Base-by-base conservation (phyloP, 2,888 invertebrate species). In the Tenthredo notha region DNA sequence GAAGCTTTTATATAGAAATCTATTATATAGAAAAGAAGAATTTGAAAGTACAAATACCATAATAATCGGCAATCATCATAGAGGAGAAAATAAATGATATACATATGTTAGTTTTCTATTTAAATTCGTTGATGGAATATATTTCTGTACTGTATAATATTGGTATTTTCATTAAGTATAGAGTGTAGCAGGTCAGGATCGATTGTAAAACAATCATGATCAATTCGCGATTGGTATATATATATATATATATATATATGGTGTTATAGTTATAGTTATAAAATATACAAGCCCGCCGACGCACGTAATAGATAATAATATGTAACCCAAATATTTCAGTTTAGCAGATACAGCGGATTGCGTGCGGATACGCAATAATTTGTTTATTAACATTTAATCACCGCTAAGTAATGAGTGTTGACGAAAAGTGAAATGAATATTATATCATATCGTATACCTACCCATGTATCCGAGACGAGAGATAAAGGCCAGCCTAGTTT, bases 351-450 rank as follows among this genome's bases (percentile, higher is more conserved):
- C 29, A 15, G 65, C 65, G 37, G 7, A 75, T 47, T 25, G 18
- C 50, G 12, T n/a, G 9, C 33, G 9, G 33, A 21, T 37, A 33
- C 58, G 21, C 78, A 61, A 77, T 54, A 50, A 29, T 29, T 77
- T 29, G 25, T 77, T 77, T 77, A 77, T 77, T 50, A 77, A 50
- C 25, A 54, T 33, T 77, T 33, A 54, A 77, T 77, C 77, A 54
- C 47, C 50, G 50, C 29, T 25, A 47, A 77, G 29, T 50, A 50
- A 77, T 50, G 50, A 77, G 77, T 29, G 77, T 54, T 50, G 77
- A 77, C 77, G 50, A 77, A 77, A 77, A 77, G 77, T 77, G 77
- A 77, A 77, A 77, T 54, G 50, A 77, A 77, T 77, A 43, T 37
- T 40, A 72, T 70, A 43, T 25, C 29, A 54, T 54, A 50, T 77